Evolutionary conservation across 1,140 invertebrate species (phyloP).

Genomic region (Oscheius sp.): DNA sequence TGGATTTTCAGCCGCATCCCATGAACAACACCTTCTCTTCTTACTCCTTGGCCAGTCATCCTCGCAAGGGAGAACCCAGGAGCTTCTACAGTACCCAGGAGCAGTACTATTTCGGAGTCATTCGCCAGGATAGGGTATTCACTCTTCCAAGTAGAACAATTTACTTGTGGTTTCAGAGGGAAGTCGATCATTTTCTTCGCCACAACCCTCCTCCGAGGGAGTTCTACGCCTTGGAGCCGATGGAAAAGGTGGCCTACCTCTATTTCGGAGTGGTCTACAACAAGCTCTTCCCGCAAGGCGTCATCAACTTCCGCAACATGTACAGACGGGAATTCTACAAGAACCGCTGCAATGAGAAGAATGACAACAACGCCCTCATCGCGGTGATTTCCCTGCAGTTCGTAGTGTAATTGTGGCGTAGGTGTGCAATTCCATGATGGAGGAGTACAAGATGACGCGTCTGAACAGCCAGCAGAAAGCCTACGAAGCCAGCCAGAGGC

Average conservation of each 20-base stretch:
- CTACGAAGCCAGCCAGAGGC: slow-evolving; percentile 24
- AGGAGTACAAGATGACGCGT: neutral
- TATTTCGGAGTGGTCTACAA: slow-evolving; percentile 24
- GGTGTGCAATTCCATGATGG: slow-evolving; percentile 6
- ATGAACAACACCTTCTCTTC: neutral
- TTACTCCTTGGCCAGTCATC: neutral
- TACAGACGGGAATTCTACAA: slow-evolving; percentile 25
- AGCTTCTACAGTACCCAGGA: neutral
- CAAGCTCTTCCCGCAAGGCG: neutral
- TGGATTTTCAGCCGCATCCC: neutral
- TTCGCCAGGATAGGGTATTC: slow-evolving; percentile 2
- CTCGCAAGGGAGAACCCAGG: neutral
- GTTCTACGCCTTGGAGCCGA: slow-evolving; percentile 9
- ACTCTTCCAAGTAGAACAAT: neutral
- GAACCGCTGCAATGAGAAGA: neutral
- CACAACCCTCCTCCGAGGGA: slow-evolving; percentile 14
- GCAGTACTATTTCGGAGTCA: slow-evolving; percentile 10
- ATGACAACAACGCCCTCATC: slow-evolving; percentile 7
- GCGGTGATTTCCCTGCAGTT: neutral
- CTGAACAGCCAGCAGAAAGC: neutral
- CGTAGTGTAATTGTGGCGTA: neutral
- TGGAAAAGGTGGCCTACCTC: slow-evolving; percentile 30
- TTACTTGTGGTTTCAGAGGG: slow-evolving; percentile 6
- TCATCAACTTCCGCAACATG: slow-evolving; percentile 12
- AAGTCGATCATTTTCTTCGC: slow-evolving; percentile 8